A percentile compares a stretch with the other conserved stretches of the same genome.
Conservation (phyloP, 2,888 invertebrate genomes). For the Vanessa cardui region DNA sequence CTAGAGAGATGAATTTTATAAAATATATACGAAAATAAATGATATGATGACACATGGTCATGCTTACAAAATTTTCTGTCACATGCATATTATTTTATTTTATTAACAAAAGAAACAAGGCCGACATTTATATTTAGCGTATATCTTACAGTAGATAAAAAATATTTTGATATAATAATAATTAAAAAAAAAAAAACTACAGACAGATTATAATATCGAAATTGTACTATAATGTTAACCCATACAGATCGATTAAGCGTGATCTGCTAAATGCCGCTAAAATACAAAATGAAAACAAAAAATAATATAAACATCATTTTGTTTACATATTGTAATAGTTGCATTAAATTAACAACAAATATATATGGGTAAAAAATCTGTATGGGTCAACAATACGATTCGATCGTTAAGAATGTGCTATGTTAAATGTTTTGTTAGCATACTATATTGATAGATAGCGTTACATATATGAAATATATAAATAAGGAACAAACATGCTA, state of each 20-base stretch:
- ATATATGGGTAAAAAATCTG: background rate
- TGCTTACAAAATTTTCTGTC: slow-evolving; percentile 72
- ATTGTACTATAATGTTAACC: slow-evolving; percentile 24
- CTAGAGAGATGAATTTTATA: slow-evolving; percentile 71
- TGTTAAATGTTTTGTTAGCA: slow-evolving; percentile 67
- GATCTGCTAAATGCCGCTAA: background rate
- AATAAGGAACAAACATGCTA: slow-evolving; percentile 76
- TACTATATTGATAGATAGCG: slow-evolving; percentile 62
- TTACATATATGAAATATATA: slow-evolving; percentile 59
- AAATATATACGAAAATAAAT: slow-evolving; percentile 48
- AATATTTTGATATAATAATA: slow-evolving; percentile 24
- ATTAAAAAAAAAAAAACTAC: slow-evolving; percentile 17
- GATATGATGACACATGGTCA: slow-evolving; percentile 64
- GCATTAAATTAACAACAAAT: too few species aligned
- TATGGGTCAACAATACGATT: slow-evolving; percentile 25
- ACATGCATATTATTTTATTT: slow-evolving; percentile 61
- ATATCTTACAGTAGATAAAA: slow-evolving; percentile 19
- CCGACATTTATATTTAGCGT: slow-evolving; percentile 23
- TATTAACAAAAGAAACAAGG: slow-evolving; percentile 19
- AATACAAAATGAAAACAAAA: background rate
- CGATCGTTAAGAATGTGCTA: slow-evolving; percentile 35
- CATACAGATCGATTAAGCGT: background rate
- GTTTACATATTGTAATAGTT: too few species aligned
- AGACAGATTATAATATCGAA: slow-evolving; percentile 12
- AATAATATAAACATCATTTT: background rate